phyloP scores from a whole-genome alignment of 2,888 invertebrate genomes.

The Morpho helenor region DNA sequence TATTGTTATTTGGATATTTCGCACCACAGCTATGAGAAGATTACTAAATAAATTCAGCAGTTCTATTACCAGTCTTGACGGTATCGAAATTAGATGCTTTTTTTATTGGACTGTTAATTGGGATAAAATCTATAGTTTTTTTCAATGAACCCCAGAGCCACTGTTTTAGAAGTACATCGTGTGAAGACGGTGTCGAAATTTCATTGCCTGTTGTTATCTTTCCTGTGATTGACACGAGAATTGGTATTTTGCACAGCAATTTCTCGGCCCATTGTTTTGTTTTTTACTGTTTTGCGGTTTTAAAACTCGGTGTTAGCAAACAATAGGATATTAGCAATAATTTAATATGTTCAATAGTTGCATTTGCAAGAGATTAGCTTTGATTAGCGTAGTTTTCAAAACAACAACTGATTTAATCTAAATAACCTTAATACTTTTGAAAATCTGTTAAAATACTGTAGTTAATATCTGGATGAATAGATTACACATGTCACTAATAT shows the following conservation, averaged over 20 bases:
- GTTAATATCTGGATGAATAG: no score
- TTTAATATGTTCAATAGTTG: background rate
- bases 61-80: no score
- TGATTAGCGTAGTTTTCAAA: background rate
- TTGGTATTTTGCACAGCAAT: background rate
- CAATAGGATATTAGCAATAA: background rate
- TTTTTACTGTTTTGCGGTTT: background rate
- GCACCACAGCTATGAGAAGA: background rate
- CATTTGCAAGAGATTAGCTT: background rate
- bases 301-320: background rate
- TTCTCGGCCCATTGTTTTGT: slow-evolving; percentile 1
- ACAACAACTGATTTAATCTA: no score
- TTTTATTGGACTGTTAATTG: background rate
- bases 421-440: no score
- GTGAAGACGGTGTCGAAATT: background rate
- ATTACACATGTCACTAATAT: no score
- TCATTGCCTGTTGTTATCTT: background rate
- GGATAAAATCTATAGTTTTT: background rate
- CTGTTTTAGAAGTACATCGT: background rate
- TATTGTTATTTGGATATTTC: no score
- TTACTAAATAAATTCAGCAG: background rate
- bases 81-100: no score
- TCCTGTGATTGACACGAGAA: background rate
- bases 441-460: no score
- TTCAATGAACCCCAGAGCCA: no score